Evolutionary conservation across 2,888 invertebrate genomes (phyloP).

Genomic region (Vannuccia rotundouncinata): DNA sequence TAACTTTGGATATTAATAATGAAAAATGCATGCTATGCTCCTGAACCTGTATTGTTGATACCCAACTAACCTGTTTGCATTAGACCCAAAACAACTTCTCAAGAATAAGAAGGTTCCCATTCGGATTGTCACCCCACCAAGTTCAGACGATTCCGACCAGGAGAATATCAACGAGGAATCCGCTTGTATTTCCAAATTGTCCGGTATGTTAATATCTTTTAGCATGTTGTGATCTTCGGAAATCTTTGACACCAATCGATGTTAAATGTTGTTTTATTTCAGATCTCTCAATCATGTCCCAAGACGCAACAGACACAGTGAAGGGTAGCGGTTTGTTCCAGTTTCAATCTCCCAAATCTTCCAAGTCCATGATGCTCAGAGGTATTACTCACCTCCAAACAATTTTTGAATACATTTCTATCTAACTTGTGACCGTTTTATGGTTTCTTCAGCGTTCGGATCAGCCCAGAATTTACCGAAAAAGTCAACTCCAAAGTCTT

Average conservation of each 20-base stretch:
- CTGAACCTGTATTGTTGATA: too few species aligned
- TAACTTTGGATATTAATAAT: too few species aligned
- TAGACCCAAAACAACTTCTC: not conserved
- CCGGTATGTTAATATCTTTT: not conserved
- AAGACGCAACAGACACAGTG: not conserved
- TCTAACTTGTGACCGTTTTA: not conserved
- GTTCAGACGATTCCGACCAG: not conserved
- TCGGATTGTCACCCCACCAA: not conserved
- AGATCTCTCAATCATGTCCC: not conserved
- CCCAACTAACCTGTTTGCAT: too few species aligned
- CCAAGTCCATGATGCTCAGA: not conserved
- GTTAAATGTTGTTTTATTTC: not conserved
- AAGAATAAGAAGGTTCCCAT: not conserved
- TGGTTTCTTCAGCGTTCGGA: not conserved
- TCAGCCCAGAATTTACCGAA: not conserved
- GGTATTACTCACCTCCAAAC: not conserved
- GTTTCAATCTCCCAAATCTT: constrained; percentile 18
- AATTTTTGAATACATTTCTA: not conserved
- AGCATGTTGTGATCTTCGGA: not conserved
- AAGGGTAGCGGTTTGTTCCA: not conserved
- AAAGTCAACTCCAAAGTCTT: not conserved
- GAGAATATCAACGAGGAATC: not conserved
- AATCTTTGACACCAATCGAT: too few species aligned
- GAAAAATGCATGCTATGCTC: too few species aligned
- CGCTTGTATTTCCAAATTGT: not conserved